phyloP scores from a whole-genome alignment of 2,888 invertebrate genomes.

The Camptogramma bilineatum region DNA sequence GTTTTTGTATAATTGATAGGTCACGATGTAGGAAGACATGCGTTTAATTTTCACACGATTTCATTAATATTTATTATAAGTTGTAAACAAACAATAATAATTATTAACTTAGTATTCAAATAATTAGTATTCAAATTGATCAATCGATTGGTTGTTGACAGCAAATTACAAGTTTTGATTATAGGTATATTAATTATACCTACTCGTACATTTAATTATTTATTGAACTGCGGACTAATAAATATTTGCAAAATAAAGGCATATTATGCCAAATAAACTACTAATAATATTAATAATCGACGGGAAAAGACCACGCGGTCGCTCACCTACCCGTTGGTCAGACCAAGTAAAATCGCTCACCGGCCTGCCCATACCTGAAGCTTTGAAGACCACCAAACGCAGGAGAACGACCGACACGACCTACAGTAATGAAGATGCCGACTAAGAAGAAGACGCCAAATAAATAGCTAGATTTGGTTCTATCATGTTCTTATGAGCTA shows the following conservation, averaged over 20 bases:
- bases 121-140: not conserved
- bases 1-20: slow-evolving; percentile 27
- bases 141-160: not conserved
- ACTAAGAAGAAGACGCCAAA: not conserved
- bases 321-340: not conserved
- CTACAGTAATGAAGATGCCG: not conserved
- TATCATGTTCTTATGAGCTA: no score
- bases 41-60: slow-evolving; percentile 23
- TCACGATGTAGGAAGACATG: slow-evolving; percentile 32
- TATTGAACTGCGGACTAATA: no score
- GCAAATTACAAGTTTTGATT: no score
- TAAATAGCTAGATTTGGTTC: no score
- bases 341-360: not conserved
- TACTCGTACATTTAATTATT: not conserved
- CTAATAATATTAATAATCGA: no score
- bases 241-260: no score
- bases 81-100: slow-evolving; percentile 25
- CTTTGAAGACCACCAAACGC: no score
- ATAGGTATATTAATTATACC: no score
- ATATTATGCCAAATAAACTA: no score
- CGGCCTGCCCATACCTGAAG: not conserved
- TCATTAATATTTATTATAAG: slow-evolving; percentile 13
- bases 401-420: not conserved
- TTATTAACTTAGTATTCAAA: not conserved
- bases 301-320: not conserved